These are phyloP conservation scores for Sialis lutaria DNA, from an alignment of 2,888 invertebrate genomes.

Conservation along the genomic window DNA sequence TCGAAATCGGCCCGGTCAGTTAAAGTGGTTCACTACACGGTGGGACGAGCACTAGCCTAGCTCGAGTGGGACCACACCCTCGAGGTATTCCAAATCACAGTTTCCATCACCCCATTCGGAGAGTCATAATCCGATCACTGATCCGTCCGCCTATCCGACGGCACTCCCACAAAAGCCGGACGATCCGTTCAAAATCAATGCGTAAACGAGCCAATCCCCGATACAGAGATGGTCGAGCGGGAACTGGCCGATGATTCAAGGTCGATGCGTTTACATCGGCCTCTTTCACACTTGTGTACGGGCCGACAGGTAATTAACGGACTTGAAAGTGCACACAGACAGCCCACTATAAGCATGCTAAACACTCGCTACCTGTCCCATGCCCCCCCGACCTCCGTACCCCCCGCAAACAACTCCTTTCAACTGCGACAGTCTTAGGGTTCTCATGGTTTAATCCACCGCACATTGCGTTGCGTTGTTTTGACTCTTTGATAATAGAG, in stretches of 20 bases:
- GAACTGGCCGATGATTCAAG: not conserved
- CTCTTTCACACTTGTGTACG: slow-evolving; percentile 3
- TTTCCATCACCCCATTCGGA: not conserved
- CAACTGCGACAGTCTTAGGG: too few relatives aligned
- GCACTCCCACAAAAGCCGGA: not conserved
- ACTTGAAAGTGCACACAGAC: slow-evolving; percentile 5
- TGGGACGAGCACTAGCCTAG: not conserved
- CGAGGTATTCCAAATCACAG: slow-evolving; percentile 1
- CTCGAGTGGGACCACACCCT: slow-evolving; percentile 1
- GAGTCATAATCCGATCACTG: not conserved
- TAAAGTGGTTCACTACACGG: slow-evolving; percentile 4
- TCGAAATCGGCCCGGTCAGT: slow-evolving; percentile 2
- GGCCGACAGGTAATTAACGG: slow-evolving; percentile 4
- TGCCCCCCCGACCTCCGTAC: too few relatives aligned
- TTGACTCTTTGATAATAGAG: too few relatives aligned
- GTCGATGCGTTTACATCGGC: slow-evolving; percentile 4
- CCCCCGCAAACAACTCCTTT: too few relatives aligned
- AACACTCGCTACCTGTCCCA: too few relatives aligned
- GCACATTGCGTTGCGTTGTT: too few relatives aligned
- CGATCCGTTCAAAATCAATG: not conserved
- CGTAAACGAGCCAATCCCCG: not conserved
- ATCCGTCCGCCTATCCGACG: not conserved
- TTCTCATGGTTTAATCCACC: too few relatives aligned
- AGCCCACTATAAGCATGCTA: slow-evolving; percentile 1
- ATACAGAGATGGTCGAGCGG: not conserved